Evolutionary conservation across 1,140 invertebrate genomes (phyloP).

Genomic region (Acromyrmex echinatior): DNA sequence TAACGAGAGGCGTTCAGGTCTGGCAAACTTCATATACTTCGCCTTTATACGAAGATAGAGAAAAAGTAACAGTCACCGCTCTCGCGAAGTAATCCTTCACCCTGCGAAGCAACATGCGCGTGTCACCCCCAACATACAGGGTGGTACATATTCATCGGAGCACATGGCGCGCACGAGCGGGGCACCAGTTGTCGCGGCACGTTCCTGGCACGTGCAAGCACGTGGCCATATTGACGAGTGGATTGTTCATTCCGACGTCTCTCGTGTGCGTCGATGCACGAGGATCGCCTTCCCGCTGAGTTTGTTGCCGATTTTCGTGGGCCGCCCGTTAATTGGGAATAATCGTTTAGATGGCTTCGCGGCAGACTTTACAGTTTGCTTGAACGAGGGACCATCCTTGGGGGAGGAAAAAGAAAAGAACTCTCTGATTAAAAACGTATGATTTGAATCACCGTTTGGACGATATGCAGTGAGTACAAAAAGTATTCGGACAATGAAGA

Average conservation of each 20-base stretch:
- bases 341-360: constrained; percentile 61
- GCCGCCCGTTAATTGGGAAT: constrained; percentile 64
- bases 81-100: constrained; percentile 52
- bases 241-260: constrained; percentile 86
- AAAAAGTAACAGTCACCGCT: constrained; percentile 45
- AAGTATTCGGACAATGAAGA: no score
- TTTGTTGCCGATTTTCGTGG: constrained; percentile 53
- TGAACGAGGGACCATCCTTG: not conserved
- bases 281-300: constrained; percentile 51
- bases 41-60: not conserved
- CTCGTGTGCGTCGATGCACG: constrained; percentile 45
- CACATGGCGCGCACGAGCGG: constrained; percentile 82
- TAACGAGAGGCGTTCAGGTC: not conserved
- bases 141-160: constrained; percentile 72
- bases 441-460: not conserved
- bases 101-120: constrained; percentile 60
- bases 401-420: no score
- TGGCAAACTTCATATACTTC: not conserved
- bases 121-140: constrained; percentile 3
- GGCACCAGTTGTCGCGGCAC: constrained; percentile 84
- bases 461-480: not conserved
- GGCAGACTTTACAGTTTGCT: not conserved
- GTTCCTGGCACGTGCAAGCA: constrained; percentile 84
- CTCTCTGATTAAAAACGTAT: constrained; percentile 9
- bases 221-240: constrained; percentile 82